Conservation (phyloP, 2,888 invertebrate species). For the Noctua janthe region DNA sequence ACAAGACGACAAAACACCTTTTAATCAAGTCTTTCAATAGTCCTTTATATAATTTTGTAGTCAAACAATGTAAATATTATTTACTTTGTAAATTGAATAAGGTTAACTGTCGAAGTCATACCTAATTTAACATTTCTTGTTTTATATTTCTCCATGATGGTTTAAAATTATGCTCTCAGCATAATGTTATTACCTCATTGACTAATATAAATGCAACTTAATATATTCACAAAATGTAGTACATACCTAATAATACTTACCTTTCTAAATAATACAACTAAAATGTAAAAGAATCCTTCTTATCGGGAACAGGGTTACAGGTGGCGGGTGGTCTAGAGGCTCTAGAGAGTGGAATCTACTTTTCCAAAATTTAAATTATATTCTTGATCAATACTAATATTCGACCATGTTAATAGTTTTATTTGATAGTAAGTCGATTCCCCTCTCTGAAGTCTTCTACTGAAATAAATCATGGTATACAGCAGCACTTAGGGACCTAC, state of each 20-base stretch:
- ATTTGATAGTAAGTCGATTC: not conserved
- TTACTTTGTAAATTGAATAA: not conserved
- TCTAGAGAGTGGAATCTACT: not conserved
- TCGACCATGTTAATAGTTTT: not conserved
- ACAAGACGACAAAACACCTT: not conserved
- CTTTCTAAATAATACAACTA: not conserved
- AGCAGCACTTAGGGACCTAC: conserved; percentile 14
- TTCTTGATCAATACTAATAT: not conserved
- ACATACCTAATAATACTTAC: not conserved
- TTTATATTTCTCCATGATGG: not conserved
- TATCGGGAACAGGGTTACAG: conserved; percentile 34
- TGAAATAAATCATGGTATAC: conserved; percentile 13
- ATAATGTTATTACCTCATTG: not conserved
- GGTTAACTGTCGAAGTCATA: not conserved
- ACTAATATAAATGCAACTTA: not conserved
- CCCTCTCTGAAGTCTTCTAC: not conserved
- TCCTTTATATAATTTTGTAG: not conserved
- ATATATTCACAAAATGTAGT: not conserved
- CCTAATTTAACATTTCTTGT: conserved; percentile 17
- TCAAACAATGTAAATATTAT: not conserved
- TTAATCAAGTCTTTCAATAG: not conserved
- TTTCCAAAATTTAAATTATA: not conserved
- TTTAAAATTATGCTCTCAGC: conserved; percentile 8
- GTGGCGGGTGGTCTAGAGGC: not conserved
- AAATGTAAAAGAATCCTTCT: not conserved